Evolutionary conservation across 2,888 invertebrate species (phyloP).

Genomic region (Agapostemon virescens): DNA sequence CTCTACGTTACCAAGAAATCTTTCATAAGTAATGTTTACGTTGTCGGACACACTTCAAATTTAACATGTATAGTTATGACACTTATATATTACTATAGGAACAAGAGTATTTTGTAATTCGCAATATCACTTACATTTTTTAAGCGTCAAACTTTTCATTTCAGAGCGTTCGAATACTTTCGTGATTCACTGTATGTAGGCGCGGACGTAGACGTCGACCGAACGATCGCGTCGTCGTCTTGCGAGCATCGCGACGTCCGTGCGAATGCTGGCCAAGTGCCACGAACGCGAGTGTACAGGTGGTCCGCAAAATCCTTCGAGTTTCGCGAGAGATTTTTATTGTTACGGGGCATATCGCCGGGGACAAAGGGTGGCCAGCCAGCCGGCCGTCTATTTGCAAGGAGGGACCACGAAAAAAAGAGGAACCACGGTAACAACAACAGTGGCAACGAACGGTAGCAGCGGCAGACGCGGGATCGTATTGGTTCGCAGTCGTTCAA

Average conservation of each 20-base stretch:
- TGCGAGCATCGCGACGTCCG: background rate
- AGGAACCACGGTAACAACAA: background rate
- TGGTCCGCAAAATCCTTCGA: constrained; percentile 30
- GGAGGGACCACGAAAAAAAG: too few species aligned
- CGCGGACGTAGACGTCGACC: background rate
- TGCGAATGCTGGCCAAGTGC: constrained; percentile 37
- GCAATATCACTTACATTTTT: too few species aligned
- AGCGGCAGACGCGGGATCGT: constrained; percentile 20
- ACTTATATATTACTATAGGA: too few species aligned
- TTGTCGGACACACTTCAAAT: too few species aligned
- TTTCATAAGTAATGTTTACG: too few species aligned
- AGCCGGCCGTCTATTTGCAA: constrained; percentile 53
- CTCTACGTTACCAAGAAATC: too few species aligned
- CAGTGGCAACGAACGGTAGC: background rate
- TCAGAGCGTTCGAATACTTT: too few species aligned
- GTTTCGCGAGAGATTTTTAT: constrained; percentile 49
- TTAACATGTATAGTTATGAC: too few species aligned
- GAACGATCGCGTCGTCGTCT: background rate
- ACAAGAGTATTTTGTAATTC: too few species aligned
- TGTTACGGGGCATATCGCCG: constrained; percentile 41
- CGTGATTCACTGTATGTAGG: too few species aligned
- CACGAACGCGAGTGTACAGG: constrained; percentile 28
- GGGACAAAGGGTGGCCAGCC: constrained; percentile 48
- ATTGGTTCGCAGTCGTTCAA: constrained; percentile 52
- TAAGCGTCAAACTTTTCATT: too few species aligned